These are phyloP conservation scores for Amia ocellicauda DNA, from an alignment of 2,113 vertebrate species.

Conservation along the genomic window DNA sequence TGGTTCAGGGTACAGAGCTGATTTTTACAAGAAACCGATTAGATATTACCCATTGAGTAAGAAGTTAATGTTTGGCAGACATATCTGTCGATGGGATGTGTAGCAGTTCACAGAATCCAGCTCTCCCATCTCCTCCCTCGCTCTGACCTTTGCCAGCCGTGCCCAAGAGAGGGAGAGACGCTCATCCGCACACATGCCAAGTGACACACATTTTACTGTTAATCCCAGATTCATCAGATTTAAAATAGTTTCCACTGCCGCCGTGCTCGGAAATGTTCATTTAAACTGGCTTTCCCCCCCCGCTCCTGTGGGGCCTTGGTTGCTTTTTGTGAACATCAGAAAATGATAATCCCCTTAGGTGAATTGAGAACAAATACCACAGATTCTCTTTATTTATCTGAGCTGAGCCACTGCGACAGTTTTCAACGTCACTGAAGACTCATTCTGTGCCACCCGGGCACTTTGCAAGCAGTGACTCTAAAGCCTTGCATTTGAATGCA, in stretches of 20 bases:
- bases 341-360: conserved; percentile 10
- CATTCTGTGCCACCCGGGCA: background rate
- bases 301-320: background rate
- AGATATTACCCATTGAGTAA: conserved; percentile 3
- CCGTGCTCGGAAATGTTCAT: background rate
- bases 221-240: background rate
- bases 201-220: conserved; percentile 22
- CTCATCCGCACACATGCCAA: background rate
- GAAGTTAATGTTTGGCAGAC: conserved; percentile 19
- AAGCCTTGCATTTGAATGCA: conserved; percentile 13
- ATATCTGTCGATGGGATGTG: background rate
- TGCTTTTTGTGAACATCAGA: background rate
- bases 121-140: background rate
- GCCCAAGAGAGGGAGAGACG: conserved; percentile 14
- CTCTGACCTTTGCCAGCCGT: conserved; percentile 27
- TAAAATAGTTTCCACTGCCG: background rate
- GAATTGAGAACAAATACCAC: conserved; percentile 10
- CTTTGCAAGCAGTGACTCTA: background rate
- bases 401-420: background rate
- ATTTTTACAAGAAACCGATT: background rate
- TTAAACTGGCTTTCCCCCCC: background rate
- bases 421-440: conserved; percentile 1
- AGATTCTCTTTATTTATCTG: background rate
- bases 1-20: conserved; percentile 15
- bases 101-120: background rate